Conservation (phyloP, 1,140 invertebrate species). For the Neotoxoptera formosana region DNA sequence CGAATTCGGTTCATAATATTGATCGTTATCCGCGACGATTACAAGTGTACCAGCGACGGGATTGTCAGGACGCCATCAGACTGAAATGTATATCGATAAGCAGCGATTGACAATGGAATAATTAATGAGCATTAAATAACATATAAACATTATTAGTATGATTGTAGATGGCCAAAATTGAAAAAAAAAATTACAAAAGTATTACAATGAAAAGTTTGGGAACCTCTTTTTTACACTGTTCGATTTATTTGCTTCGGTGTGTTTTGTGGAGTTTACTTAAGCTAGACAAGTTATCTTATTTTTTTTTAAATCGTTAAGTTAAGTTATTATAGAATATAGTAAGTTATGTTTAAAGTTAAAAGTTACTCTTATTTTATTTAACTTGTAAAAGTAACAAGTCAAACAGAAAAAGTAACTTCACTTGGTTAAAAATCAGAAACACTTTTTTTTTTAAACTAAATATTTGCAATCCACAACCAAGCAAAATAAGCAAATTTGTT, state of each 20-base stretch:
- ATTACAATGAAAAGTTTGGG: background rate
- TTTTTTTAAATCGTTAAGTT: no score
- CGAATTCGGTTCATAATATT: background rate
- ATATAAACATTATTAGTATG: background rate
- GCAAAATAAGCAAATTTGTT: no score
- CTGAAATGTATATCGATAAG: background rate
- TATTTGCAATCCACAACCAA: no score
- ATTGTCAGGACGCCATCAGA: no score
- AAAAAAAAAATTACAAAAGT: background rate
- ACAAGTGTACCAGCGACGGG: accelerated
- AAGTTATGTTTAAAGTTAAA: no score
- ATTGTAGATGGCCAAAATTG: background rate
- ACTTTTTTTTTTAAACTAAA: no score
- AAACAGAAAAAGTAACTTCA: no score
- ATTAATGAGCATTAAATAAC: background rate
- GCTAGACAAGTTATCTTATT: no score
- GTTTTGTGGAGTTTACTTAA: background rate
- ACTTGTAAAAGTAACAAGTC: no score
- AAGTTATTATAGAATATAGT: no score
- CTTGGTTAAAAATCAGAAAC: no score
- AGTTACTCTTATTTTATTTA: no score
- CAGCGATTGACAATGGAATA: background rate
- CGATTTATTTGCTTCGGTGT: background rate
- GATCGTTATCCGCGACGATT: background rate
- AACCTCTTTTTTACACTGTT: background rate